phyloP scores from a whole-genome alignment of 2,888 invertebrate species.

The Harpalus rubripes region DNA sequence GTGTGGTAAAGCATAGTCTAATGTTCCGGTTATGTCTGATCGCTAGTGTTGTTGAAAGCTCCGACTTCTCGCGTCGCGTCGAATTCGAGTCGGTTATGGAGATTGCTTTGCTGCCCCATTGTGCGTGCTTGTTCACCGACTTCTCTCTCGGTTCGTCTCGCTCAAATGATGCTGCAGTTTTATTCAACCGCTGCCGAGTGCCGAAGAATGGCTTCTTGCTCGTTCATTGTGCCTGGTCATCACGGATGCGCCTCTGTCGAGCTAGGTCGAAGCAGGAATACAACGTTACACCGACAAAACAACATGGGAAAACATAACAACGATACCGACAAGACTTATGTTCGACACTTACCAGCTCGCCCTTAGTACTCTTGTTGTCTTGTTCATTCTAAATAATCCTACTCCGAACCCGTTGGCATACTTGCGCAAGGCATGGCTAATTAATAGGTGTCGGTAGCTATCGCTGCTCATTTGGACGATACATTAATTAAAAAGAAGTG shows the following conservation, averaged over 20 bases:
- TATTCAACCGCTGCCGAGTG: slow-evolving; percentile 33
- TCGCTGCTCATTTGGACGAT: too few relatives aligned
- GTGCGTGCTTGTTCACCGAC: slow-evolving; percentile 45
- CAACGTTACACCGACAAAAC: too few relatives aligned
- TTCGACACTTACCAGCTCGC: too few relatives aligned
- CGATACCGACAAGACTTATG: too few relatives aligned
- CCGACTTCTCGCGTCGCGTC: slow-evolving; percentile 22
- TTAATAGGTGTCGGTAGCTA: too few relatives aligned
- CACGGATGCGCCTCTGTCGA: slow-evolving; percentile 23
- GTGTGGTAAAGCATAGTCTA: slow-evolving; percentile 3
- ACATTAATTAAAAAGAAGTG: too few relatives aligned
- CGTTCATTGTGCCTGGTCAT: slow-evolving; percentile 32
- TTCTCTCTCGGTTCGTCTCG: not conserved
- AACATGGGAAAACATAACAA: too few relatives aligned
- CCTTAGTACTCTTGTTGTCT: too few relatives aligned
- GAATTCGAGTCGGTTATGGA: slow-evolving; percentile 45
- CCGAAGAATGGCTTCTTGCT: slow-evolving; percentile 37
- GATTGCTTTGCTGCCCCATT: slow-evolving; percentile 33
- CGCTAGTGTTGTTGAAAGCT: not conserved
- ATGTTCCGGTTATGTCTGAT: slow-evolving; percentile 22
- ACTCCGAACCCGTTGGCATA: too few relatives aligned
- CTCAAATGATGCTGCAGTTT: slow-evolving; percentile 46
- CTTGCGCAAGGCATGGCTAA: too few relatives aligned
- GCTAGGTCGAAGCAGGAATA: too few relatives aligned
- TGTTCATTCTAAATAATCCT: too few relatives aligned